A percentile compares a stretch with the other conserved stretches of the same genome.
These are phyloP conservation scores for Setipinna tenuifilis DNA, from an alignment of 2,797 vertebrate species.

Conservation along the genomic window DNA sequence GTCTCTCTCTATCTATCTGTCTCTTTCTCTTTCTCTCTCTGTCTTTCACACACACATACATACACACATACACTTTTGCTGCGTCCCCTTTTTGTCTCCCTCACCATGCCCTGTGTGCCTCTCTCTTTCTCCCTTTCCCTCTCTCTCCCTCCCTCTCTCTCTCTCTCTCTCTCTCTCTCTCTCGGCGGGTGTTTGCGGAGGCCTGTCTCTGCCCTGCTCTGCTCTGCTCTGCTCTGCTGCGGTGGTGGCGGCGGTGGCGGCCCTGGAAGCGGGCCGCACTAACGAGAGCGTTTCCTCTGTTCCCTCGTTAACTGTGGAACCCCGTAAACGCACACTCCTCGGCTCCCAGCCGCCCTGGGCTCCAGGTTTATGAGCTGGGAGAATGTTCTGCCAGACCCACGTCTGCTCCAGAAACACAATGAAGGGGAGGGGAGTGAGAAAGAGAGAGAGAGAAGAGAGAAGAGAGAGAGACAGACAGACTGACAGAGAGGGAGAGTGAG, in stretches of 20 bases:
- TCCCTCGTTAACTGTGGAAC: constrained; percentile 47
- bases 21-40: background rate
- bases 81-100: too few relatives aligned
- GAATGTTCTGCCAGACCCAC: constrained; percentile 40
- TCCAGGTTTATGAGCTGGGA: constrained; percentile 46
- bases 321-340: constrained; percentile 42
- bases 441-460: constrained; percentile 23
- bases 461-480: constrained; percentile 9
- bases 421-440: constrained; percentile 26
- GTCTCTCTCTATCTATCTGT: too few relatives aligned
- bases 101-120: too few relatives aligned
- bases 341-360: constrained; percentile 43
- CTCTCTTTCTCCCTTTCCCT: constrained; percentile 8
- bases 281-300: constrained; percentile 35
- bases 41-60: background rate
- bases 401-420: constrained; percentile 39
- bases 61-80: background rate
- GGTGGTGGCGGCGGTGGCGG: constrained; percentile 33
- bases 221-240: constrained; percentile 76
- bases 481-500: background rate
- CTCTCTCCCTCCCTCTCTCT: constrained; percentile 3
- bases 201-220: too few relatives aligned
- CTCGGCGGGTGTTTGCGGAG: background rate
- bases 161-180: constrained; percentile 18
- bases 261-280: constrained; percentile 37